Conservation (phyloP, 30 jellyfish, hydroid and myxozoan species). For the Chrysaora quinquecirrha region DNA sequence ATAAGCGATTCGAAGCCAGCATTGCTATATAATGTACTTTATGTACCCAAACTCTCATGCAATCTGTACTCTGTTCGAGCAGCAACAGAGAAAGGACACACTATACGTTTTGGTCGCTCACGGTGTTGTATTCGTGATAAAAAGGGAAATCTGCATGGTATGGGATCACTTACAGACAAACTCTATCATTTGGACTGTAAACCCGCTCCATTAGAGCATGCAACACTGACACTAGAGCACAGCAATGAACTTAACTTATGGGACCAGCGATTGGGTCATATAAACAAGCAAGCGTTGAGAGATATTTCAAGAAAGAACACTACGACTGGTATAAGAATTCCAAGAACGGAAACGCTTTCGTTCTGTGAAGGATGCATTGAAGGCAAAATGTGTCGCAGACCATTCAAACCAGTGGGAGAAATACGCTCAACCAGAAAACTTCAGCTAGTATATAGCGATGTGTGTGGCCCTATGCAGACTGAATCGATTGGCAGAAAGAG, state of each 20-base stretch:
- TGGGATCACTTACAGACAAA: not conserved
- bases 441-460: not conserved
- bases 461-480: not conserved
- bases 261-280: not conserved
- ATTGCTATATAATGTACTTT: too few relatives aligned
- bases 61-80: constrained; percentile 9
- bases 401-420: not conserved
- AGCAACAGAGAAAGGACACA: not conserved
- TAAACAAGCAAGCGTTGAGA: not conserved
- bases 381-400: not conserved
- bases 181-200: not conserved
- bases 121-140: too few relatives aligned
- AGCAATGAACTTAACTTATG: not conserved
- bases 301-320: too few relatives aligned
- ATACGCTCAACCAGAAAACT: not conserved
- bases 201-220: not conserved
- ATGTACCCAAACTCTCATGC: too few relatives aligned
- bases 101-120: too few relatives aligned
- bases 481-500: not conserved
- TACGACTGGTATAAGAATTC: too few relatives aligned
- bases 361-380: not conserved
- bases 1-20: too few relatives aligned
- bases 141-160: not conserved
- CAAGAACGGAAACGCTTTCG: too few relatives aligned
- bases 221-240: not conserved